A percentile compares a stretch with the other conserved stretches of the same genome.
Conservation (phyloP, 2,888 invertebrate genomes). For the Elegia similella region DNA sequence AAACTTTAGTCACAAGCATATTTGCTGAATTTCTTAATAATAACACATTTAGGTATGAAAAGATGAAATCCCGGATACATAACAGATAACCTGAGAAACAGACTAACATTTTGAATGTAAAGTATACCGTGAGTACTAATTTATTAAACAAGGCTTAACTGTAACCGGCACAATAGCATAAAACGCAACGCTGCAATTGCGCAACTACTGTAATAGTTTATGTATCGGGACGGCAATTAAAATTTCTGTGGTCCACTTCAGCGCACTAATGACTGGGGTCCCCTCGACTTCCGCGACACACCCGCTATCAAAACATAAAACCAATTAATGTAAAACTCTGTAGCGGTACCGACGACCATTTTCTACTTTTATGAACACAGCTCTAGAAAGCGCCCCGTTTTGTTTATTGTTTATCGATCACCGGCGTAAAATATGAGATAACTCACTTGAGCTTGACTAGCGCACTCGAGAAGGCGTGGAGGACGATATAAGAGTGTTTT, state of each 20-base stretch:
- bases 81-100: conserved; percentile 1
- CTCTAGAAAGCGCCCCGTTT: conserved; percentile 38
- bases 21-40: no score
- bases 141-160: neutral
- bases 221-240: conserved; percentile 56
- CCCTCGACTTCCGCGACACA: conserved; percentile 43
- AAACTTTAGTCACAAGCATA: no score
- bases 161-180: conserved; percentile 9
- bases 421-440: conserved; percentile 21
- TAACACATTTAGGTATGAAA: no score
- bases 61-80: neutral
- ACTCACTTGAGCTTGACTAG: neutral
- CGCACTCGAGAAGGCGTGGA: conserved; percentile 1
- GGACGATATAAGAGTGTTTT: conserved; percentile 27
- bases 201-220: conserved; percentile 10
- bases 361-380: conserved; percentile 38
- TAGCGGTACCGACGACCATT: conserved; percentile 40
- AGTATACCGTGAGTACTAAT: conserved; percentile 3
- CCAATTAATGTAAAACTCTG: conserved; percentile 61
- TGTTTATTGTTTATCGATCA: conserved; percentile 45
- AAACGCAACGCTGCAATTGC: conserved; percentile 7
- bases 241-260: conserved; percentile 58
- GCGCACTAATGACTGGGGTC: conserved; percentile 55
- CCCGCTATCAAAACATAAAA: conserved; percentile 51
- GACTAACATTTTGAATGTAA: neutral